A percentile compares a stretch with the other conserved stretches of the same genome.
Conservation (phyloP, 2,888 invertebrate species). For the Andrena chrysosceles region DNA sequence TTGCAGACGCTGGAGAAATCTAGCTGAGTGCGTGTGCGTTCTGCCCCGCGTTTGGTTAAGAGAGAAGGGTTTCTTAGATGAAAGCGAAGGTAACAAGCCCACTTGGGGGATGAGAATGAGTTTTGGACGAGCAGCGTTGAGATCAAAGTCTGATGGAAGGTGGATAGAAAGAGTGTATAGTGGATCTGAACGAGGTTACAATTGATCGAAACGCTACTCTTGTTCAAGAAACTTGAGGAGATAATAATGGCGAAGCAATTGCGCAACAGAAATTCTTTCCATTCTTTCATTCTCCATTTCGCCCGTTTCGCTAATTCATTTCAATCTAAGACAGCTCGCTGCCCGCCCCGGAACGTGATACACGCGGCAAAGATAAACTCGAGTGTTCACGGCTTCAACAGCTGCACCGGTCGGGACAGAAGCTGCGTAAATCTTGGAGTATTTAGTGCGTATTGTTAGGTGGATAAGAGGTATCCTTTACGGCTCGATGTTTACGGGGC, state of each 20-base stretch:
- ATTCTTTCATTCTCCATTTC: slow-evolving; percentile 14
- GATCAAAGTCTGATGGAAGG: too few relatives aligned
- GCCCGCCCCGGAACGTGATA: slow-evolving; percentile 3
- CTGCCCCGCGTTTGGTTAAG: not conserved
- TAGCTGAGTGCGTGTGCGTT: not conserved
- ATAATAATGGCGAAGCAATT: slow-evolving; percentile 17
- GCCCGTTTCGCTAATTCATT: slow-evolving; percentile 22
- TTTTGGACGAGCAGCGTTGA: too few relatives aligned
- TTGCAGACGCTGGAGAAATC: not conserved
- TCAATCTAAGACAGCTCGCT: slow-evolving; percentile 16
- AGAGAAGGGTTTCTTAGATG: not conserved
- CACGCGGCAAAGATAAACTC: not conserved
- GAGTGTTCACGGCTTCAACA: not conserved
- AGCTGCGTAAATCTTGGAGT: slow-evolving; percentile 7
- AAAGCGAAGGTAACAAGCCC: too few relatives aligned
- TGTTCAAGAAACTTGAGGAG: not conserved
- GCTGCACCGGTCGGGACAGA: not conserved
- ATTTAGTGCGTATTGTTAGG: not conserved
- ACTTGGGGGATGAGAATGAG: too few relatives aligned
- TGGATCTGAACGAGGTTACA: not conserved
- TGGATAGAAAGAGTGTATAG: not conserved
- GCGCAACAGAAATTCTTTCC: slow-evolving; percentile 18
- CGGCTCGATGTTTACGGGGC: slow-evolving; percentile 14
- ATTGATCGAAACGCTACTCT: slow-evolving; percentile 4
- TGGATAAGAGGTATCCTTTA: not conserved